Conservation (phyloP, 1,140 invertebrate species). For the Plectrocnemia conspersa region DNA sequence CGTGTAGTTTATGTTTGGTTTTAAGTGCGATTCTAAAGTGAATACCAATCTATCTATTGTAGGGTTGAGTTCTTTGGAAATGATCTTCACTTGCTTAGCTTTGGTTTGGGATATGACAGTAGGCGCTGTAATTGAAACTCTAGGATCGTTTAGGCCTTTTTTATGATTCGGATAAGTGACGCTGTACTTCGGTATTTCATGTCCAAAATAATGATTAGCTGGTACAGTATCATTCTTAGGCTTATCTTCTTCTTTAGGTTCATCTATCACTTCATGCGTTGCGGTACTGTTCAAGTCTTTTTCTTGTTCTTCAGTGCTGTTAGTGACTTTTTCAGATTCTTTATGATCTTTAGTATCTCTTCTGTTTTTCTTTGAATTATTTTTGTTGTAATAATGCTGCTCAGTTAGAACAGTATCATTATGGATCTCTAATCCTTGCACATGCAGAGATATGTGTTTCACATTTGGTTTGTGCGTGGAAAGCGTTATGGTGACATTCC, state of each 20-base stretch:
- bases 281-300: not conserved
- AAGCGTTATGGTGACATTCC: slow-evolving; percentile 57
- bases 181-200: slow-evolving; percentile 14
- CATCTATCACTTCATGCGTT: not conserved
- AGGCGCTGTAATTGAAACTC: too few species aligned
- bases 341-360: slow-evolving; percentile 34
- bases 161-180: not conserved
- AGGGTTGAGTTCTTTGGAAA: slow-evolving; percentile 24
- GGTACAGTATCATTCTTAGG: not conserved
- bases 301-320: slow-evolving; percentile 10
- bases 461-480: slow-evolving; percentile 41
- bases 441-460: slow-evolving; percentile 60
- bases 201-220: not conserved
- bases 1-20: slow-evolving; percentile 42
- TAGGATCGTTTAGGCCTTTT: too few species aligned
- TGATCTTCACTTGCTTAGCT: slow-evolving; percentile 22
- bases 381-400: too few species aligned
- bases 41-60: slow-evolving; percentile 34
- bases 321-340: slow-evolving; percentile 15
- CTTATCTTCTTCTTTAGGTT: slow-evolving; percentile 1
- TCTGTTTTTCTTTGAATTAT: slow-evolving; percentile 35
- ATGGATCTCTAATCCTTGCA: slow-evolving; percentile 56
- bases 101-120: slow-evolving; percentile 22
- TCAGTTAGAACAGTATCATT: slow-evolving; percentile 44
- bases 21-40: slow-evolving; percentile 39